Evolutionary conservation across 2,888 invertebrate genomes (phyloP).

Genomic region (Clunio marinus): DNA sequence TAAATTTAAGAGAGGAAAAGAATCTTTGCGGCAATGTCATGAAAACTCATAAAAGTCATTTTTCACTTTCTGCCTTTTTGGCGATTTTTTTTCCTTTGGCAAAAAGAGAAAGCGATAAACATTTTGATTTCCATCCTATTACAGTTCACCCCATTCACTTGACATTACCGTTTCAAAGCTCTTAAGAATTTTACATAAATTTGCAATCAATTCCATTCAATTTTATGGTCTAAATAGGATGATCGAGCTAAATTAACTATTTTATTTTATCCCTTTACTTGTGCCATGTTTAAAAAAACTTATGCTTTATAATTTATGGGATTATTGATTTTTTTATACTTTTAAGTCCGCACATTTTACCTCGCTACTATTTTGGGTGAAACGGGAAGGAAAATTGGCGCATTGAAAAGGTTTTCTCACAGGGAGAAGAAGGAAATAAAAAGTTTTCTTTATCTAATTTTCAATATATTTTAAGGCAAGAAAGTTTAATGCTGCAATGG

Average conservation of each 20-base stretch:
- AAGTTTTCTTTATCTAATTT: slow-evolving; percentile 31
- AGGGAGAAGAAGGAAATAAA: neutral
- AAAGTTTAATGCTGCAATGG: slow-evolving; percentile 21
- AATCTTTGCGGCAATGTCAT: neutral
- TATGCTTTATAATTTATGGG: too few species aligned
- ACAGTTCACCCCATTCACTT: neutral
- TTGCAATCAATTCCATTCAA: slow-evolving; percentile 9
- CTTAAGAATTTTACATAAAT: slow-evolving; percentile 28
- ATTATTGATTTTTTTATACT: too few species aligned
- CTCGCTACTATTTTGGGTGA: too few species aligned
- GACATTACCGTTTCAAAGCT: neutral
- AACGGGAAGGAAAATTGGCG: too few species aligned
- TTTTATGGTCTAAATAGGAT: neutral
- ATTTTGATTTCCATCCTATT: neutral
- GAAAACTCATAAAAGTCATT: neutral
- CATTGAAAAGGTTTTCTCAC: too few species aligned
- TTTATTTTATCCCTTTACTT: too few species aligned
- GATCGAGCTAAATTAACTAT: too few species aligned
- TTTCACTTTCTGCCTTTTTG: neutral
- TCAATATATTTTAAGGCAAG: slow-evolving; percentile 24
- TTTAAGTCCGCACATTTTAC: too few species aligned
- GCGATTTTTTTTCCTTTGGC: neutral
- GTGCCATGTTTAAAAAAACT: too few species aligned
- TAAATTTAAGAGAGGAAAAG: neutral
- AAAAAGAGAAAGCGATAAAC: neutral